A percentile compares a stretch with the other conserved stretches of the same genome.
phyloP scores from a whole-genome alignment of 2,113 vertebrate genomes.

The Sceloporus undulatus region DNA sequence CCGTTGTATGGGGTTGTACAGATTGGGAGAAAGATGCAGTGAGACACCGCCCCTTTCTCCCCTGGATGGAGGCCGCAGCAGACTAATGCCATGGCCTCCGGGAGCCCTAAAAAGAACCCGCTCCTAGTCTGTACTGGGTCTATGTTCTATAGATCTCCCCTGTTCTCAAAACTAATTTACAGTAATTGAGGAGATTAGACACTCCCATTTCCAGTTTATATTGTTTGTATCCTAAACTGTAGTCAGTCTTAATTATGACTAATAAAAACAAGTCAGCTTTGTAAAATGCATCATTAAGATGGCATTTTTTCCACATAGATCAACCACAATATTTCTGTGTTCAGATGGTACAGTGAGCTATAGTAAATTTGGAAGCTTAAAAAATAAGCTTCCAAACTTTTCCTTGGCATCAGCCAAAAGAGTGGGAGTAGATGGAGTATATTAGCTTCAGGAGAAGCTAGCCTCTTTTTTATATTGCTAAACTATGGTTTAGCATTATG shows the following conservation, averaged over 20 bases:
- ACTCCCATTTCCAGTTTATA: neutral
- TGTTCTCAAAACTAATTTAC: no score
- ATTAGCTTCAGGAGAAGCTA: neutral
- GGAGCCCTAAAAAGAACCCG: no score
- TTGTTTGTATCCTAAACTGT: neutral
- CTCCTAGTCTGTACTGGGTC: no score
- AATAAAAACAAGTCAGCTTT: neutral
- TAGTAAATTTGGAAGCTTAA: neutral
- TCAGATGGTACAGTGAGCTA: no score
- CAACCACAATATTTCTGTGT: neutral
- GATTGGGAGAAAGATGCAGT: no score
- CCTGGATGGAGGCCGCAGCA: no score
- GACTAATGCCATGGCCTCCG: no score
- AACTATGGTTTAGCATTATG: neutral
- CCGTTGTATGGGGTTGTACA: neutral
- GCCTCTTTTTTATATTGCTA: neutral
- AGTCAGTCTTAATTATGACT: neutral
- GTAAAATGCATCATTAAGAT: neutral
- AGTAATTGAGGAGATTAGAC: neutral
- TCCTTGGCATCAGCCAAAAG: neutral
- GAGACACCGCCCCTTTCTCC: no score
- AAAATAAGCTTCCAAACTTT: neutral
- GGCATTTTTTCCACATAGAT: neutral
- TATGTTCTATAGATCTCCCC: no score
- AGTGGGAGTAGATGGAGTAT: neutral